Evolutionary conservation across 2,797 vertebrate genomes (phyloP), one percentile per base, ranked within the genome.

Genomic region (Arnoldichthys spilopterus): DNA sequence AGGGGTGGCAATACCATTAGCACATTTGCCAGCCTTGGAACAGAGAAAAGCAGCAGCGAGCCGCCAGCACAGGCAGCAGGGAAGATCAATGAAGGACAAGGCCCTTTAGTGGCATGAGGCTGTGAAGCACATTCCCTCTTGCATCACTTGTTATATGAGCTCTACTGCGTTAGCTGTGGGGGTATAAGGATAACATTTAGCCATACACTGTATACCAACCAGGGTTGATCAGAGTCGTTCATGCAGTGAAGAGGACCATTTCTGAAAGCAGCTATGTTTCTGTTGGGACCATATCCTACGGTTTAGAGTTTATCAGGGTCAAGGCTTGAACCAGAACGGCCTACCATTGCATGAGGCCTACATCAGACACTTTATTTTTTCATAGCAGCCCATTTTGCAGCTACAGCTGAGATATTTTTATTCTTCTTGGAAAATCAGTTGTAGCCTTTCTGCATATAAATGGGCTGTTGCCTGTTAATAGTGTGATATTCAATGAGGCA

Each of bases 1-100:
- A 88, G 83, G 76, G 72, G 79, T 80, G 81, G 76, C 76, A 82
- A 86, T 81, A 82, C 85, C 79, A 86, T 85, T 84, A 84, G 63
- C 82, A 82, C 76, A 79, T 85, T 87, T 78, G 84, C 81, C 71
- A 86, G 83, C 75, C 66, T 78, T 79, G 74, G 74, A 76, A 82
- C 69, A 85, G 84, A 76, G 70, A 84, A 82, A 83, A 83, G 70
- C 73, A 81, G 72, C 62, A 83, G 78, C 63, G 67, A 40, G 68
- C 72, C 58, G 63, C 71, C 71, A 80, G 81, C 24, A 51, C 69
- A 78, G 77, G 82, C 81, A 85, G 77, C 78, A 74, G 72, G 70
- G 63, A 83, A 84, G 79, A 84, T 81, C 77, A 85, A 84, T 81
- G 72, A 80, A 80, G 79, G 77, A 82, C 82, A 79, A 79, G 75